A percentile compares a stretch with the other conserved stretches of the same genome.
These are phyloP conservation scores for Chanos chanos DNA, from an alignment of 2,797 vertebrate species.

Conservation along the genomic window DNA sequence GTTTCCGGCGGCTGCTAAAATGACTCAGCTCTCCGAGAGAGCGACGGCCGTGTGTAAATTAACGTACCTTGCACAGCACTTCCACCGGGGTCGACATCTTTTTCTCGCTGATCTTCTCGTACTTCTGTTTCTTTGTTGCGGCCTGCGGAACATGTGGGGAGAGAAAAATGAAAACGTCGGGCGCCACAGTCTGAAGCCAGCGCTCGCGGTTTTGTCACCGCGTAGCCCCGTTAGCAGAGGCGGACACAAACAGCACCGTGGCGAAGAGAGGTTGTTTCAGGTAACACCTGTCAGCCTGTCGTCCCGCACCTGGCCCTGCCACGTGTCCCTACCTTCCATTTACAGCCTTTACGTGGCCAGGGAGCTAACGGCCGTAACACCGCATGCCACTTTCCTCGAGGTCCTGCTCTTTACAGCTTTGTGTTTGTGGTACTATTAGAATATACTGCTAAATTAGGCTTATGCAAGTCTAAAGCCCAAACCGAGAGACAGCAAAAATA, in stretches of 20 bases:
- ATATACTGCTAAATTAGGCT: too few relatives aligned
- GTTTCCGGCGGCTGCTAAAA: too few relatives aligned
- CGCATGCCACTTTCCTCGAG: too few relatives aligned
- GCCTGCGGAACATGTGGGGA: slow-evolving; percentile 77
- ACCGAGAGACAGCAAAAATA: too few relatives aligned
- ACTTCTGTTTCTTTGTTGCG: slow-evolving; percentile 99
- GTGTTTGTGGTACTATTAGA: too few relatives aligned
- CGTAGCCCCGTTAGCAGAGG: not conserved
- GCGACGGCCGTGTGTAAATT: not conserved
- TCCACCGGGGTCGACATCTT: slow-evolving; percentile 99
- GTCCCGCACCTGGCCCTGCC: not conserved
- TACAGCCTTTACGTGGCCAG: too few relatives aligned
- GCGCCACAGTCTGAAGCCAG: slow-evolving; percentile 48
- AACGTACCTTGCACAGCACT: slow-evolving; percentile 95
- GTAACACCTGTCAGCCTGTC: slow-evolving; percentile 9
- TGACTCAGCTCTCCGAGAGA: not conserved
- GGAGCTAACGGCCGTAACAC: too few relatives aligned
- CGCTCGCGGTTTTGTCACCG: not conserved
- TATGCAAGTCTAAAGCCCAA: too few relatives aligned
- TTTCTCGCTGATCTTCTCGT: slow-evolving; percentile 99
- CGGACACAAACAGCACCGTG: slow-evolving; percentile 11
- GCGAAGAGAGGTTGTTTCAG: slow-evolving; percentile 14
- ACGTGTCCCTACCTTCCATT: not conserved
- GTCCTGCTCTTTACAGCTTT: too few relatives aligned
- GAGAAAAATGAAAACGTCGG: slow-evolving; percentile 60